Percentiles rank a stretch among this genome's conserved stretches.
Evolutionary conservation across 2,113 vertebrate genomes (phyloP).

Genomic region (Gorsachius goisagi): DNA sequence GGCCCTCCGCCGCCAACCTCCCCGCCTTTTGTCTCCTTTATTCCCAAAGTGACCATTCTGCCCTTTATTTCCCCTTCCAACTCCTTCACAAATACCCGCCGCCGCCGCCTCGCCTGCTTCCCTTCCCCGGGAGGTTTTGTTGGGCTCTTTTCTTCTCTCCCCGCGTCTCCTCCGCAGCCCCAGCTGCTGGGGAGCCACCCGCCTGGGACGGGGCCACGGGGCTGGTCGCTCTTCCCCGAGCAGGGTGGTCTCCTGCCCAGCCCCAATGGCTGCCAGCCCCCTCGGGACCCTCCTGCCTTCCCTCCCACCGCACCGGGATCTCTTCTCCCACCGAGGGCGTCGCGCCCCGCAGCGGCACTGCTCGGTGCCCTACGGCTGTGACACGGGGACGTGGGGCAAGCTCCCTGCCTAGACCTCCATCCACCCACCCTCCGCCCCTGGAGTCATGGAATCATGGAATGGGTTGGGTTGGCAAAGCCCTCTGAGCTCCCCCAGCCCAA

Average conservation of each 20-base stretch:
- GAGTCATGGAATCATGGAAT: too few species aligned
- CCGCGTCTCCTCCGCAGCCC: accelerated
- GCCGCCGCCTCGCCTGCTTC: not conserved
- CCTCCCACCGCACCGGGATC: accelerated
- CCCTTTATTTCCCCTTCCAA: not conserved
- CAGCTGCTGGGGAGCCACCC: not conserved
- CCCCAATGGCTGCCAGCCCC: accelerated
- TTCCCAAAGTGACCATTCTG: constrained; percentile 2
- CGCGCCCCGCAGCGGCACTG: too few species aligned
- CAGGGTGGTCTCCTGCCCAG: accelerated
- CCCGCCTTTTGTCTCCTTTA: not conserved
- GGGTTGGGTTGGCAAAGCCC: too few species aligned
- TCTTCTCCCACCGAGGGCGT: too few species aligned
- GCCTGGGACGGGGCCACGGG: accelerated
- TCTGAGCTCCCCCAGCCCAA: too few species aligned
- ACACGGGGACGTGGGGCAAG: too few species aligned
- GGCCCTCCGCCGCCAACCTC: not conserved
- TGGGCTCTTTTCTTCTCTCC: not conserved
- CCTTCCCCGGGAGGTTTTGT: not conserved
- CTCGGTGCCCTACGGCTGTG: too few species aligned
- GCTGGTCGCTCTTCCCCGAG: not conserved
- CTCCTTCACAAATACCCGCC: not conserved
- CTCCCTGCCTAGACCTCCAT: too few species aligned
- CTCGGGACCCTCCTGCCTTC: not conserved
- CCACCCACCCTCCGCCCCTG: too few species aligned